Conservation (phyloP, 2,888 invertebrate genomes). For the Coecobrya sp. region DNA sequence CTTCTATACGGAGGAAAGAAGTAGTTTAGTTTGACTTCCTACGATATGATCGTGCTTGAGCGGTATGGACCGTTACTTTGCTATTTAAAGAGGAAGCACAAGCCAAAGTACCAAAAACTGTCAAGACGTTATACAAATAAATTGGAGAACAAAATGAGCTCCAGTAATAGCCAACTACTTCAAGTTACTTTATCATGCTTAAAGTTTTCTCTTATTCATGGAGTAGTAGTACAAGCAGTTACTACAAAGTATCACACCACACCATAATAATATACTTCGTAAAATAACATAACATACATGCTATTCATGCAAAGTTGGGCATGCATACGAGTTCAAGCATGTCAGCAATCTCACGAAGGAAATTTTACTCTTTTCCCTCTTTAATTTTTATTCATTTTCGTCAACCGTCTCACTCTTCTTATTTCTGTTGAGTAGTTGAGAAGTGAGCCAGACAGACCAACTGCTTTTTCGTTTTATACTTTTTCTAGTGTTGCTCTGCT, state of each 20-base stretch:
- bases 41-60: background rate
- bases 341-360: slow-evolving; percentile 54
- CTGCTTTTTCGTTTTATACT: slow-evolving; percentile 7
- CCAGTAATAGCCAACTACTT: slow-evolving; percentile 65
- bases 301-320: background rate
- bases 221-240: background rate
- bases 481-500: background rate
- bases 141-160: slow-evolving; percentile 70
- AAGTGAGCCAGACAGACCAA: background rate
- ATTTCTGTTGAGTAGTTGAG: slow-evolving; percentile 12
- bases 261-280: background rate
- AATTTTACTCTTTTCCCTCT: slow-evolving; percentile 60
- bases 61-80: background rate
- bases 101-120: slow-evolving; percentile 51
- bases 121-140: slow-evolving; percentile 77
- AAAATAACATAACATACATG: slow-evolving; percentile 5
- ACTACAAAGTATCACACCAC: slow-evolving; percentile 14
- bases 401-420: slow-evolving; percentile 30
- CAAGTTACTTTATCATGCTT: slow-evolving; percentile 77
- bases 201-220: slow-evolving; percentile 44
- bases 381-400: slow-evolving; percentile 78
- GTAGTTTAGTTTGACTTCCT: background rate
- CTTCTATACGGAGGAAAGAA: background rate
- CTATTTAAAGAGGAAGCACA: background rate
- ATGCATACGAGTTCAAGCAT: slow-evolving; percentile 23